Evolutionary conservation across 2,113 vertebrate genomes (phyloP), one percentile per base, ranked within the genome.

Genomic region (Zosterops japonicus): DNA sequence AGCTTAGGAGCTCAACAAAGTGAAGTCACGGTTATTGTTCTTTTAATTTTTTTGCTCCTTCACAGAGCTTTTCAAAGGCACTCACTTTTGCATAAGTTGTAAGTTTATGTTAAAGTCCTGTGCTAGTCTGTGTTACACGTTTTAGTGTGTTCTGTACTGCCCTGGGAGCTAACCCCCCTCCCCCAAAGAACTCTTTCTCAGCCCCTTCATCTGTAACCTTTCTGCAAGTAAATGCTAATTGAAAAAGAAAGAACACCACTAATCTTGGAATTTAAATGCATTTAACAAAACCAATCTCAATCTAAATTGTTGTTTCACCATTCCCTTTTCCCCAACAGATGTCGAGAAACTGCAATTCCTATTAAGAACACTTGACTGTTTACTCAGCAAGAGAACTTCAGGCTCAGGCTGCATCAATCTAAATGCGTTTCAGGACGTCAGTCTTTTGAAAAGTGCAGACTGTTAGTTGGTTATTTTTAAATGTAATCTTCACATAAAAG

Each of bases 241-340:
- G 98, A 98, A 98, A 98, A 98, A 98, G 98, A 98, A 98, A 98
- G 98, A 98, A 98, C 98, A 98, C 97, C 97, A 98, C 98, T 98
- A 98, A 98, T 98, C 98, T 98, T 98, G 98, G 98, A 98, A 98
- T 98, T 98, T 98, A 98, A 98, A 98, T 98, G 98, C 98, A 98
- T 98, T 98, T 98, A 98, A 98, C 98, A 98, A 98, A 98, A 98
- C 98, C 98, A 98, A 98, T 98, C 98, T 98, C 98, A 93, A 96
- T 98, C 97, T 98, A 98, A 98, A 98, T 98, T 97, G 98, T 98
- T 98, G 97, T 98, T 98, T 97, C 97, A 89, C 98, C 97, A 94
- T 98, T 98, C 98, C 97, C 97, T 98, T 98, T 98, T 98, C 98
- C 98, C 98, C 97, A 98, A 98, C 98, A 98, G 98, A 98, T 98